phyloP scores from a whole-genome alignment of 2,888 invertebrate species.

The Bugula neritina region DNA sequence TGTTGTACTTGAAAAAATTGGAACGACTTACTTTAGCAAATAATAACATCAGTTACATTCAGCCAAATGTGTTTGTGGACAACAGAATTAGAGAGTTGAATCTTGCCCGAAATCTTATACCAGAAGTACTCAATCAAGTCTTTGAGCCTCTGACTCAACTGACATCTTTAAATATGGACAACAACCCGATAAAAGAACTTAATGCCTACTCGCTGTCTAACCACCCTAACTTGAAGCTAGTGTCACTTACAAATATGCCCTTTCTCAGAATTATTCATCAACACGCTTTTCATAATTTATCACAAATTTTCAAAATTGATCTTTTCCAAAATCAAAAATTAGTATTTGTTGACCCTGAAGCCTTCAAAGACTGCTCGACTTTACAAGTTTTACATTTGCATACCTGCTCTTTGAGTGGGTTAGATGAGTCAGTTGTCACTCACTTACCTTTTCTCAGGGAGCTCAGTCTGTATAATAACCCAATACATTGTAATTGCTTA shows the following conservation, averaged over 20 bases:
- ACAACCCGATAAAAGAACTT: not conserved
- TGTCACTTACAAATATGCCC: not conserved
- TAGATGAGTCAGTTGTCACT: not conserved
- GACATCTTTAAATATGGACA: not conserved
- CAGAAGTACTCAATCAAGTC: not conserved
- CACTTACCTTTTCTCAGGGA: not conserved
- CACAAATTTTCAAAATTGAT: not conserved
- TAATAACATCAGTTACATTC: conserved; percentile 1
- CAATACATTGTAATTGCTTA: conserved; percentile 1
- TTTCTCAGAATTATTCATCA: not conserved
- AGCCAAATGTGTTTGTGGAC: not conserved
- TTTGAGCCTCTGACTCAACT: not conserved
- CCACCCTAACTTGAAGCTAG: conserved; percentile 8
- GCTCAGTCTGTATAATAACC: conserved; percentile 7
- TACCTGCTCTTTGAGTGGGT: not conserved
- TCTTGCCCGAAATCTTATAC: not conserved
- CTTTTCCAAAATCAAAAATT: not conserved
- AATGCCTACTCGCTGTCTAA: not conserved
- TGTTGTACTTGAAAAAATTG: not conserved
- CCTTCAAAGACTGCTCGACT: not conserved
- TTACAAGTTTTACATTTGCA: conserved; percentile 15
- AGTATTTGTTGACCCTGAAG: not conserved
- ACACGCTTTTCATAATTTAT: conserved; percentile 1
- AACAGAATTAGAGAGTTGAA: not conserved
- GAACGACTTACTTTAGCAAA: conserved; percentile 4